phyloP scores from a whole-genome alignment of 1,140 invertebrate genomes.

The Rhagoletis zephyria region DNA sequence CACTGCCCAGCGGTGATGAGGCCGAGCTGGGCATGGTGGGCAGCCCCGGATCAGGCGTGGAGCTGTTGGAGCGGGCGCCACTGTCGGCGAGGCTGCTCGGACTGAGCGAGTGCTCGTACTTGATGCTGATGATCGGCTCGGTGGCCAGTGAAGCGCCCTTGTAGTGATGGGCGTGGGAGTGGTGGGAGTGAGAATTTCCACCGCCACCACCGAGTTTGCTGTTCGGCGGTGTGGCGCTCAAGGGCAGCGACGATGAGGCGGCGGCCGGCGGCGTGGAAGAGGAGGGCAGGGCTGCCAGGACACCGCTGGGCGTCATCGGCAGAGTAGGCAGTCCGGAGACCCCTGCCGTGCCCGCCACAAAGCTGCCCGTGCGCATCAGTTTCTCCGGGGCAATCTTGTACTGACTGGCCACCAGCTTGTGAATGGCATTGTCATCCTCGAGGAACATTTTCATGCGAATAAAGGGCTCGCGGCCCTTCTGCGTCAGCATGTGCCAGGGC shows the following conservation, averaged over 20 bases:
- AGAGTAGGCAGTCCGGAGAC: too few species aligned
- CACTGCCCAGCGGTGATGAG: too few species aligned
- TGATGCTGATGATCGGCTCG: too few species aligned
- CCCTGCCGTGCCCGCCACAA: too few species aligned
- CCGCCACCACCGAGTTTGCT: slow-evolving; percentile 77
- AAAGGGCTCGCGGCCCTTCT: slow-evolving; percentile 96
- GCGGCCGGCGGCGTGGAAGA: slow-evolving; percentile 80
- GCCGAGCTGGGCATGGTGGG: too few species aligned
- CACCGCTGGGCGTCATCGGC: too few species aligned
- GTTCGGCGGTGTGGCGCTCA: slow-evolving; percentile 74
- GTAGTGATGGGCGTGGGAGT: too few species aligned
- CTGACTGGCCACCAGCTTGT: slow-evolving; percentile 95
- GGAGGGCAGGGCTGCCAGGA: slow-evolving; percentile 80
- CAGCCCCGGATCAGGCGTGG: too few species aligned
- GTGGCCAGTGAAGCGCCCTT: too few species aligned
- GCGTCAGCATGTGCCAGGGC: slow-evolving; percentile 97
- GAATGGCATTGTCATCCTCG: slow-evolving; percentile 96
- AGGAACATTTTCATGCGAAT: slow-evolving; percentile 99
- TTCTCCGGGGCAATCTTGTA: slow-evolving; percentile 98
- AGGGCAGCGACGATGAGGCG: slow-evolving; percentile 75
- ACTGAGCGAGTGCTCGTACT: too few species aligned
- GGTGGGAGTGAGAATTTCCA: slow-evolving; percentile 79
- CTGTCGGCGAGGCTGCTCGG: too few species aligned
- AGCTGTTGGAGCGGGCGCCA: too few species aligned
- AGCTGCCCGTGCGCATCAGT: slow-evolving; percentile 93